phyloP scores from a whole-genome alignment of 2,113 vertebrate genomes.

The Notothenia coriiceps region DNA sequence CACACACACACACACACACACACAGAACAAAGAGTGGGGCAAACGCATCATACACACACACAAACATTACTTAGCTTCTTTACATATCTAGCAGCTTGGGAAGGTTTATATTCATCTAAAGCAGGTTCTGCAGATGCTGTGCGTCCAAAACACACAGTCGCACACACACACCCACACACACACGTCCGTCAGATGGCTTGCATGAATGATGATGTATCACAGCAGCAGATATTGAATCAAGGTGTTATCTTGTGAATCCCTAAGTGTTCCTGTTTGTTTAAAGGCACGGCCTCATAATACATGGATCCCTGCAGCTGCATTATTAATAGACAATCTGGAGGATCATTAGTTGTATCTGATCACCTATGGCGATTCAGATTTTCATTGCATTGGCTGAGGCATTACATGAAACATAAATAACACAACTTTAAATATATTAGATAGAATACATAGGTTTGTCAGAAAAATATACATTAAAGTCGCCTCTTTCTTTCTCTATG shows the following conservation, averaged over 20 bases:
- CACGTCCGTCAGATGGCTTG: conserved; percentile 28
- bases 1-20: not conserved
- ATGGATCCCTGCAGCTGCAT: conserved; percentile 29
- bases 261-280: conserved; percentile 53
- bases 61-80: no score
- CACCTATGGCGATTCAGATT: conserved; percentile 45
- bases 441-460: conserved; percentile 15
- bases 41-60: no score
- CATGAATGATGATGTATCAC: conserved; percentile 64
- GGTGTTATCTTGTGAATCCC: conserved; percentile 57
- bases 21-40: no score
- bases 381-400: conserved; percentile 23
- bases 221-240: conserved; percentile 65
- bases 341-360: conserved; percentile 54
- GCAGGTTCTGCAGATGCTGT: no score
- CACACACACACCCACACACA: not conserved
- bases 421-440: conserved; percentile 6
- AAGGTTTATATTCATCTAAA: no score
- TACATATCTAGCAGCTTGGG: no score
- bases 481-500: not conserved
- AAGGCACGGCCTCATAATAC: conserved; percentile 50
- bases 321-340: conserved; percentile 66
- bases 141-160: no score
- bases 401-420: conserved; percentile 28
- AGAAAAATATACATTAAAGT: conserved; percentile 16